Evolutionary conservation across 2,797 vertebrate genomes (phyloP).

Genomic region (Hybognathus amarus): DNA sequence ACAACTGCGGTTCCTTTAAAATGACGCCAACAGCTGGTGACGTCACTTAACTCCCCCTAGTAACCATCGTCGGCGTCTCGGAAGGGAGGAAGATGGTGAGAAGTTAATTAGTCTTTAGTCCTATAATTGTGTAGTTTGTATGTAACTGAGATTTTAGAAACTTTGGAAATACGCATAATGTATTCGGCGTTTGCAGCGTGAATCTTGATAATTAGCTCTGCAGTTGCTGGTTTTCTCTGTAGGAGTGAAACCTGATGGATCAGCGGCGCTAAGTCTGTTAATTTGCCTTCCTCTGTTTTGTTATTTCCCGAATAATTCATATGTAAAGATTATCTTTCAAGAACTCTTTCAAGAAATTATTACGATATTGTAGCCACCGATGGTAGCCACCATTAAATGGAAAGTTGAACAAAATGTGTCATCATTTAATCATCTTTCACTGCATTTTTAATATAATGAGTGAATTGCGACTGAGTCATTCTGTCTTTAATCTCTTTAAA

Average conservation of each 20-base stretch:
- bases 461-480: not conserved
- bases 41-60: slow-evolving; percentile 68
- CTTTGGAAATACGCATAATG: not conserved
- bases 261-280: slow-evolving; percentile 16
- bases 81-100: slow-evolving; percentile 84
- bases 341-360: not conserved
- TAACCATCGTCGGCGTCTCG: slow-evolving; percentile 81
- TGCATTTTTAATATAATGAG: not conserved
- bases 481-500: not conserved
- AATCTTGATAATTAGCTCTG: not conserved
- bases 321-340: not conserved
- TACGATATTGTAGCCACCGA: not conserved
- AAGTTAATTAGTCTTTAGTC: slow-evolving; percentile 28
- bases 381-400: not conserved
- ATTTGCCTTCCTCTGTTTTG: not conserved
- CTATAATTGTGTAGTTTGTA: not conserved
- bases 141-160: not conserved
- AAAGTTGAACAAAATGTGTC: not conserved
- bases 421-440: not conserved
- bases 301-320: not conserved
- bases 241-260: not conserved
- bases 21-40: slow-evolving; percentile 22
- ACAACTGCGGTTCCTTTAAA: slow-evolving; percentile 29
- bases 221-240: slow-evolving; percentile 1
- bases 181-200: not conserved